Conservation (phyloP, 1,140 invertebrate genomes). For the Drusus annulatus region DNA sequence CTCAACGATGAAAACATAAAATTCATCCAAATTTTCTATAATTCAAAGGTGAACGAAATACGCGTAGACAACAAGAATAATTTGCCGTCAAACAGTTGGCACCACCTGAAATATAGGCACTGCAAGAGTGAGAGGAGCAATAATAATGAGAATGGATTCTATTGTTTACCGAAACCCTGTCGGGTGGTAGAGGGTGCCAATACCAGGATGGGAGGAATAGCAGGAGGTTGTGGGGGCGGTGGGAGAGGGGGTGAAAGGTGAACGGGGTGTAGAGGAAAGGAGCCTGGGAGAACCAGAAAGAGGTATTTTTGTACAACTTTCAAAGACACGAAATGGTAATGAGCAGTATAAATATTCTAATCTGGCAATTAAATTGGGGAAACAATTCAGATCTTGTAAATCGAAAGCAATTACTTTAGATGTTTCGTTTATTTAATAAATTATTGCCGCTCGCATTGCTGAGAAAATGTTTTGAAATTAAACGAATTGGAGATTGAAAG, state of each 20-base stretch:
- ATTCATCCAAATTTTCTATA: too few relatives aligned
- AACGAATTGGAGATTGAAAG: slow-evolving; percentile 14
- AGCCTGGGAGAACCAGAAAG: slow-evolving; percentile 25
- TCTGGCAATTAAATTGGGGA: slow-evolving; percentile 46
- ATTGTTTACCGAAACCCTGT: slow-evolving; percentile 57
- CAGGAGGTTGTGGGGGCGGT: not conserved
- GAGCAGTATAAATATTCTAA: slow-evolving; percentile 45
- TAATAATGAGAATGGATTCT: slow-evolving; percentile 60
- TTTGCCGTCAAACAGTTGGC: not conserved
- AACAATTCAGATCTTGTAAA: slow-evolving; percentile 46
- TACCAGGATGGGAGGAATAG: not conserved
- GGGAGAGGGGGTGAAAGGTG: not conserved
- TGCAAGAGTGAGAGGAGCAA: slow-evolving; percentile 53
- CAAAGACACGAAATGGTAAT: slow-evolving; percentile 47
- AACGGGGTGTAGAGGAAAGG: slow-evolving; percentile 7
- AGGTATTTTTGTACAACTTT: slow-evolving; percentile 45
- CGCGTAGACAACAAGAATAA: too few relatives aligned
- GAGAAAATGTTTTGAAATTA: slow-evolving; percentile 34
- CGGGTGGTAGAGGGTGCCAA: slow-evolving; percentile 2
- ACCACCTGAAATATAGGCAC: slow-evolving; percentile 38
- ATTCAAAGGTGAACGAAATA: too few relatives aligned
- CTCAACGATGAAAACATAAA: too few relatives aligned
- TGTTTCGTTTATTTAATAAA: slow-evolving; percentile 43
- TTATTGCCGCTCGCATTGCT: slow-evolving; percentile 31
- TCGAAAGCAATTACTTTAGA: slow-evolving; percentile 43